Percentiles rank a stretch among this genome's conserved stretches.
Conservation (phyloP, 1,140 invertebrate genomes). For the Drosophila lowei region DNA sequence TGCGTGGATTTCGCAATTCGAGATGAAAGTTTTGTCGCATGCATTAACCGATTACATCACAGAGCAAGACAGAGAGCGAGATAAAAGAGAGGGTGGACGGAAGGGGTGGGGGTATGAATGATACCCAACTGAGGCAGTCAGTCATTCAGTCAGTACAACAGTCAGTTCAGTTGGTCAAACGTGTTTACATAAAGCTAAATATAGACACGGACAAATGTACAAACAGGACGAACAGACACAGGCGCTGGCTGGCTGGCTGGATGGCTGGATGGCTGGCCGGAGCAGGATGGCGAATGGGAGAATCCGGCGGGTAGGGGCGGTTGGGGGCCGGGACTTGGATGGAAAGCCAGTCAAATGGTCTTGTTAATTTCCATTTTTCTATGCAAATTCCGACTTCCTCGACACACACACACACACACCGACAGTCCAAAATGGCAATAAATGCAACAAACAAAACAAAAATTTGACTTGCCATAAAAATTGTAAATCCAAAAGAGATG, state of each 20-base stretch:
- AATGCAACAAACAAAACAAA: slow-evolving; percentile 56
- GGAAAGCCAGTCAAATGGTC: slow-evolving; percentile 78
- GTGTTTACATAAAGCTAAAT: slow-evolving; percentile 73
- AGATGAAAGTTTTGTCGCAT: slow-evolving; percentile 76
- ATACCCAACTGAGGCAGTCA: slow-evolving; percentile 71
- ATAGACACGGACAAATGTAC: slow-evolving; percentile 65
- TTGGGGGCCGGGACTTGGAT: slow-evolving; percentile 26
- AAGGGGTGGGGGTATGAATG: slow-evolving; percentile 4
- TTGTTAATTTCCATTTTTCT: slow-evolving; percentile 83
- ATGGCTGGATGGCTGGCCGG: not conserved
- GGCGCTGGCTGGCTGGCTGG: not conserved
- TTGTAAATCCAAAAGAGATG: slow-evolving; percentile 72
- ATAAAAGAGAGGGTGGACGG: not conserved
- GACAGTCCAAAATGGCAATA: slow-evolving; percentile 60
- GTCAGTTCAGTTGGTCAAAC: slow-evolving; percentile 80
- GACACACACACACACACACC: slow-evolving; percentile 48
- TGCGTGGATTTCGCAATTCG: slow-evolving; percentile 70
- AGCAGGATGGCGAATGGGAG: not conserved
- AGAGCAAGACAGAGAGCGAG: slow-evolving; percentile 2
- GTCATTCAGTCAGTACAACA: slow-evolving; percentile 73
- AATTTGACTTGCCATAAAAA: slow-evolving; percentile 82
- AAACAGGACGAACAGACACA: slow-evolving; percentile 55
- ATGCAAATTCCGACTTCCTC: slow-evolving; percentile 82
- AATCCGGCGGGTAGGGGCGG: not conserved
- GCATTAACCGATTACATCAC: slow-evolving; percentile 75